phyloP scores from a whole-genome alignment of 2,113 vertebrate species.

The Psittacula cyanocephala region DNA sequence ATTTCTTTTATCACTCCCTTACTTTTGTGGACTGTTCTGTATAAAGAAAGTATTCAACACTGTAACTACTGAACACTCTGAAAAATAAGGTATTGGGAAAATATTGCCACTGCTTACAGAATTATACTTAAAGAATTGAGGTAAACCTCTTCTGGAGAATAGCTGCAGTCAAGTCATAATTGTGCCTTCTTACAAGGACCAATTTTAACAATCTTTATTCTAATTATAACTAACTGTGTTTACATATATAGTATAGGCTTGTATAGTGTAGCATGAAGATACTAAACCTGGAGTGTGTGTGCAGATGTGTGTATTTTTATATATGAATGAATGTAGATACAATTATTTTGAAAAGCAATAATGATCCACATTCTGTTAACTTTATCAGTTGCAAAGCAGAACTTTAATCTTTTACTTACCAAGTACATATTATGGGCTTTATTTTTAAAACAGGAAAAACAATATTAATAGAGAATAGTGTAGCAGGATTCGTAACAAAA shows the following conservation, averaged over 20 bases:
- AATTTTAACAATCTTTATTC: not conserved
- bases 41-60: not conserved
- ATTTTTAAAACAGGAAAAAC: not conserved
- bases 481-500: not conserved
- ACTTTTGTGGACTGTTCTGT: not conserved
- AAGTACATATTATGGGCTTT: not conserved
- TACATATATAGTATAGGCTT: not conserved
- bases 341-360: not conserved
- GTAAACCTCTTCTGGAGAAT: not conserved
- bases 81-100: not conserved
- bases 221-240: not conserved
- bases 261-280: not conserved
- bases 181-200: not conserved
- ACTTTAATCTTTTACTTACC: not conserved
- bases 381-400: not conserved
- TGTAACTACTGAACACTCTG: not conserved
- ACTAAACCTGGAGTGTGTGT: rapidly evolving
- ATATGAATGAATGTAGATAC: not conserved
- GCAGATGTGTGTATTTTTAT: not conserved
- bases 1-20: not conserved
- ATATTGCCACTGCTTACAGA: not conserved
- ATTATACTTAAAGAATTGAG: not conserved
- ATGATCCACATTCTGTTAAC: not conserved
- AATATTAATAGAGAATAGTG: not conserved
- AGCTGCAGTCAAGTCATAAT: not conserved